These are phyloP conservation scores for Gobiocypris rarus DNA, from an alignment of 2,113 vertebrate genomes.

Conservation along the genomic window DNA sequence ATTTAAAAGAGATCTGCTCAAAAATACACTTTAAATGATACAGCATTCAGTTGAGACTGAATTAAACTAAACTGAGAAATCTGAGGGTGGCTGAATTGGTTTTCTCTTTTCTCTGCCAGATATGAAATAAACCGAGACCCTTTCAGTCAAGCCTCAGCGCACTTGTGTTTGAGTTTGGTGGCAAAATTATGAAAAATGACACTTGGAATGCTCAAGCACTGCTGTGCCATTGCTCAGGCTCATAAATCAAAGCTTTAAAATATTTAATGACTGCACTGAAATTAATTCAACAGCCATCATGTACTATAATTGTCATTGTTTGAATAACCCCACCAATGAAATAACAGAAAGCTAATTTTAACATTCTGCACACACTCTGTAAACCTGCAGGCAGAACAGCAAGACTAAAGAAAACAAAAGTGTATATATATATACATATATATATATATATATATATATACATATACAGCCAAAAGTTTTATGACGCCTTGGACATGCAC, in stretches of 20 bases:
- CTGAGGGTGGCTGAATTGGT: constrained; percentile 12
- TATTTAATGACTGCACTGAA: constrained; percentile 37
- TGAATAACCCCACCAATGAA: constrained; percentile 7
- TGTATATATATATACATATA: too few relatives aligned
- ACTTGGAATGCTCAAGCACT: constrained; percentile 6
- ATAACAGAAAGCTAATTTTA: constrained; percentile 13
- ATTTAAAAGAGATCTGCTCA: constrained; percentile 26
- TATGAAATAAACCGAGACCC: constrained; percentile 32
- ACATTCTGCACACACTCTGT: background rate
- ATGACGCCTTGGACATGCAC: too few relatives aligned
- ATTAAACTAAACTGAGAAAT: constrained; percentile 24
- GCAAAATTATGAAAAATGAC: constrained; percentile 39
- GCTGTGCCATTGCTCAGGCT: constrained; percentile 18
- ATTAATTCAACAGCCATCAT: constrained; percentile 14
- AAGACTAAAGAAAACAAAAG: too few relatives aligned
- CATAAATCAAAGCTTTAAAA: constrained; percentile 41
- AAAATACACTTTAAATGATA: constrained; percentile 15
- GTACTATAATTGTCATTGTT: constrained; percentile 27
- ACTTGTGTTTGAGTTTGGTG: constrained; percentile 23
- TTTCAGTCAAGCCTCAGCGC: constrained; percentile 36
- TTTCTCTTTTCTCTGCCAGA: constrained; percentile 40
- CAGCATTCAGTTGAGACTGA: background rate
- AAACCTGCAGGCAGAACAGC: background rate
- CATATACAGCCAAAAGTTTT: too few relatives aligned
- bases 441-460: too few relatives aligned